These are phyloP conservation scores for Rhinichthys klamathensis DNA, from an alignment of 2,113 vertebrate genomes.

Conservation along the genomic window DNA sequence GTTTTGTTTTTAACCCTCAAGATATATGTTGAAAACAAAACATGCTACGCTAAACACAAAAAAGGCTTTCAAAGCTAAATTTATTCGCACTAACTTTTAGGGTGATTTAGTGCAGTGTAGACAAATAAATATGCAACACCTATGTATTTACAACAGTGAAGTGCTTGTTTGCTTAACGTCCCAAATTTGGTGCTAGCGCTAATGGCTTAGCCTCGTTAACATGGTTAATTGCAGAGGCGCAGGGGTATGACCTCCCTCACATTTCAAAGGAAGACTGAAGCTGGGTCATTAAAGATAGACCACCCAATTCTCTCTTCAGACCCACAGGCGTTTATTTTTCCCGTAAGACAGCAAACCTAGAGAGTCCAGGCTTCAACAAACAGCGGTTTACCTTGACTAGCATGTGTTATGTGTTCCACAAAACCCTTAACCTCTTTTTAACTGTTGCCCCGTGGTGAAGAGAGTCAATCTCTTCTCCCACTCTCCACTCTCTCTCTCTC, in stretches of 20 bases:
- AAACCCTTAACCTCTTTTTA: conserved; percentile 7
- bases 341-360: conserved; percentile 39
- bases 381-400: conserved; percentile 36
- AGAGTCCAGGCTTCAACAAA: conserved; percentile 34
- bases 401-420: conserved; percentile 31
- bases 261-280: conserved; percentile 59
- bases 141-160: conserved; percentile 17
- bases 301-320: conserved; percentile 50
- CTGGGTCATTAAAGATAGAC: conserved; percentile 59
- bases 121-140: conserved; percentile 1
- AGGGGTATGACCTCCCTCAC: conserved; percentile 57
- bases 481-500: background rate
- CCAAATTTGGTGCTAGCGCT: conserved; percentile 8
- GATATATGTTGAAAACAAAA: background rate
- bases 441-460: conserved; percentile 13
- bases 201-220: conserved; percentile 55
- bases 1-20: background rate
- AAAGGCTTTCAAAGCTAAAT: background rate
- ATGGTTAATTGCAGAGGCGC: conserved; percentile 56
- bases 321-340: conserved; percentile 32
- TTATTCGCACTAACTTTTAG: background rate
- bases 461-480: background rate
- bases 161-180: conserved; percentile 30
- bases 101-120: background rate
- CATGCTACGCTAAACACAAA: background rate